phyloP scores from a whole-genome alignment of 1,140 invertebrate genomes.

The Dendroctonus ponderosae region DNA sequence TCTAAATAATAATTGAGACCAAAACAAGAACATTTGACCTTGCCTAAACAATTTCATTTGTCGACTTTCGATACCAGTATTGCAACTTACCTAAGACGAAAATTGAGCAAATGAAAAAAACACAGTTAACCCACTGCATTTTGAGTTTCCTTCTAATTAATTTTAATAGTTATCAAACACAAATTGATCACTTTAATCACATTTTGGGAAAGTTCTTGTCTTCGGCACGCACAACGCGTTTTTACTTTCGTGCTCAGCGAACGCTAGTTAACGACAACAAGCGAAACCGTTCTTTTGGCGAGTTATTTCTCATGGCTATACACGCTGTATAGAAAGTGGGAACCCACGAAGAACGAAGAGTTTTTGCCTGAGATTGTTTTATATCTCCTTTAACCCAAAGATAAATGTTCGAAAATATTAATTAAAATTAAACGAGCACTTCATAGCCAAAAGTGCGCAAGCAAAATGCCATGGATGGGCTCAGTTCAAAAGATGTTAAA shows the following conservation, averaged over 20 bases:
- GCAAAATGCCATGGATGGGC: no score
- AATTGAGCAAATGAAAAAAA: slow-evolving; percentile 20
- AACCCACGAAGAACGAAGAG: not conserved
- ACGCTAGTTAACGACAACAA: not conserved
- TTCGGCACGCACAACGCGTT: slow-evolving; percentile 16
- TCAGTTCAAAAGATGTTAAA: no score
- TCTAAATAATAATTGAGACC: not conserved
- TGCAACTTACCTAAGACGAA: slow-evolving; percentile 11
- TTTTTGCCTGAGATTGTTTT: not conserved
- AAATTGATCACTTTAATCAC: slow-evolving; percentile 20
- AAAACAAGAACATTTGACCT: slow-evolving; percentile 1
- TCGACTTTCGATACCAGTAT: not conserved
- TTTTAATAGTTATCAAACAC: not conserved
- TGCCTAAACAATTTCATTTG: slow-evolving; percentile 1
- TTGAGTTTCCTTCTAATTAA: not conserved
- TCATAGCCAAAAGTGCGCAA: no score
- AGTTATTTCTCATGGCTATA: slow-evolving; percentile 6
- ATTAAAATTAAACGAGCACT: no score
- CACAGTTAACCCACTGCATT: not conserved
- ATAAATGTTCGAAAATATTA: no score
- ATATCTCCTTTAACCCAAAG: no score
- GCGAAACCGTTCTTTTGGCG: slow-evolving; percentile 21
- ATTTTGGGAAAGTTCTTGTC: slow-evolving; percentile 22
- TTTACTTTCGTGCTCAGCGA: slow-evolving; percentile 19
- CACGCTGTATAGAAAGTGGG: slow-evolving; percentile 22